Base-by-base conservation (phyloP, 1,140 invertebrate species). In the Drosophila ercepeae region DNA sequence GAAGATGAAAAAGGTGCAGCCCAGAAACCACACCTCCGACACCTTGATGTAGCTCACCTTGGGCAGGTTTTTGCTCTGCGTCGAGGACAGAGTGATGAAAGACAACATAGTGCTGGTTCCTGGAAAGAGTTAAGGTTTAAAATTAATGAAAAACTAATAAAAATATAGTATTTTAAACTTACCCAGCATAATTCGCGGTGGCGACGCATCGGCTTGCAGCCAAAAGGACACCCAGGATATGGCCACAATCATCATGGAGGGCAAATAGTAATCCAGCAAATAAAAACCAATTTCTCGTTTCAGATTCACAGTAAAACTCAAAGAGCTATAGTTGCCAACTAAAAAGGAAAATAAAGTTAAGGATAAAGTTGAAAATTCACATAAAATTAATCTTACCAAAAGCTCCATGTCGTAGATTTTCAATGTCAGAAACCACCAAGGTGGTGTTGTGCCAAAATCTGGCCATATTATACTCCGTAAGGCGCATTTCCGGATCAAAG, bases 221-320 rank as follows among this genome's bases (percentile, higher is more conserved):
- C 96, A 97, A 84, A 97, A 97, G 0, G 96, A 96, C 4, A 97
- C 96, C 96, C 97, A 98, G 0, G 96, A 97, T 51, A 97, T 96
- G 11, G 95, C 95, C 2, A 97, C 97, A 45, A 98, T 94, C 89
- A 97, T 94, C 92, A 97, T 97, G 13, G 96, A 97, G 0, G 97
- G 97, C 70, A 97, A 94, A 77, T 97, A 98, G 81, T 97, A 97
- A 72, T 97, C 96, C 94, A 98, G 95, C 48, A 98, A 92, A 78
- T 97, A 97, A 89, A 96, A 97, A 46, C 96, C 96, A 82, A 97
- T 95, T 92, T 97, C 95, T 34, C 96, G 93, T 7, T 94, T 93
- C 13, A 97, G 89, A 82, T 95, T 94, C 70, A 97, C 96, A 3
- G 94, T 94, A 67, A 97, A 96, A 27, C 94, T 94, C 36, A 97